Evolutionary conservation across 2,113 vertebrate species (phyloP).

Genomic region (Chaetorhynchus papuensis): DNA sequence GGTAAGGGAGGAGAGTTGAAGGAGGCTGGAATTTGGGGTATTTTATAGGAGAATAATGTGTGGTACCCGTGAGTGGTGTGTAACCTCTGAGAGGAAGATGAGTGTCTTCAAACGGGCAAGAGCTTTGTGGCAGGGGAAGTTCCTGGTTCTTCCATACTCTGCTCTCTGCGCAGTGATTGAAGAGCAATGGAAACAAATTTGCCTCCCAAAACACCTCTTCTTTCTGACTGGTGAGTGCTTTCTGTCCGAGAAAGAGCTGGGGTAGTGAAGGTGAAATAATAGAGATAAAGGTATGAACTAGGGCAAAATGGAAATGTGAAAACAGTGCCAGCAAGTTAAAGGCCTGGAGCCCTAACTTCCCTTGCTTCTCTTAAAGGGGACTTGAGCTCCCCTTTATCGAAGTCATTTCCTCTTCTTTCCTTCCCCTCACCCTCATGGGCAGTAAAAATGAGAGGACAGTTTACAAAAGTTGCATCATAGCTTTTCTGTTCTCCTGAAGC

Average conservation of each 20-base stretch:
- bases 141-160: accelerated
- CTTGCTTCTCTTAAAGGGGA: background rate
- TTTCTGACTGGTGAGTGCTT: background rate
- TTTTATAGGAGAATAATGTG: too few relatives aligned
- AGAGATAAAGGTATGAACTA: background rate
- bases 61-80: background rate
- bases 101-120: background rate
- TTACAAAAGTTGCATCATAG: background rate
- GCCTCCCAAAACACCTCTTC: background rate
- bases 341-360: background rate
- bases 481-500: background rate
- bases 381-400: background rate
- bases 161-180: accelerated
- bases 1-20: too few relatives aligned
- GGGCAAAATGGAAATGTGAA: background rate
- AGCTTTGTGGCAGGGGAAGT: background rate
- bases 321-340: background rate
- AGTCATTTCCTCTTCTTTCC: background rate
- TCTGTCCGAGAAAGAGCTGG: background rate
- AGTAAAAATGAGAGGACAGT: background rate
- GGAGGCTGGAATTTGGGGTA: background rate
- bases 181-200: background rate
- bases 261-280: background rate
- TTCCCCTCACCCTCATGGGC: background rate
- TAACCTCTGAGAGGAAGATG: background rate